Base-by-base conservation (phyloP, 2,797 vertebrate species). In the Enteromius thamalakanensis region DNA sequence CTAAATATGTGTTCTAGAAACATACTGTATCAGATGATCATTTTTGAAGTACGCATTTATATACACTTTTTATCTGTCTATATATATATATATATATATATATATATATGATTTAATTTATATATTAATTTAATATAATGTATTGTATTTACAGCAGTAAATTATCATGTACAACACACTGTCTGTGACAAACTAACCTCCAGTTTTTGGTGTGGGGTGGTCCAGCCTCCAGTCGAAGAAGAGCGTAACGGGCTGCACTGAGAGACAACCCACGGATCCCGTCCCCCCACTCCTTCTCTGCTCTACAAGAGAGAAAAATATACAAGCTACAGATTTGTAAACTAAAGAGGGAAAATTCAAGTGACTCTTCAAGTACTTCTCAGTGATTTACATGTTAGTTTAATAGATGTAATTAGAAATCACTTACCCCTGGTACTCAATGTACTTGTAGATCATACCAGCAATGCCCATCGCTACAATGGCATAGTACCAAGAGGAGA, bases 381-480 rank as follows among this genome's bases (percentile, higher is more conserved):
- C 4, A 60, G 53, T 8, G 12, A 37, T 49, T 23, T 29, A 51
- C 14, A 29, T 58, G 5, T 32, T 42, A 85, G 49, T 10, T 71
- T 37, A n/a, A 55, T 37, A 37, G 11, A 83, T 45, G 58, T 32
- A 19, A 17, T 53, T 3, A 55, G 11, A 40, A 17, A 60, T 37
- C 12, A 96, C 97, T 89, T 92, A 99, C 98, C 98, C 98, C 89
- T 99, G 97, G 88, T 98, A 99, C 87, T 99, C 98, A 32, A 99
- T 99, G 94, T 99, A 99, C 91, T 99, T 99, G 94, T 99, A 99
- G 93, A 99, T 99, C 97, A 99, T 98, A 90, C 97, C 97, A 9
- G 98, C 98, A 40, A 99, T 99, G 40, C 95, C 94, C 96, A 99
- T 99, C 81, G 98, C 98, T 64, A 98, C 97, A 80, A 99, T 96